phyloP scores from a whole-genome alignment of 2,888 invertebrate species.

The Physocephala rufipes region DNA sequence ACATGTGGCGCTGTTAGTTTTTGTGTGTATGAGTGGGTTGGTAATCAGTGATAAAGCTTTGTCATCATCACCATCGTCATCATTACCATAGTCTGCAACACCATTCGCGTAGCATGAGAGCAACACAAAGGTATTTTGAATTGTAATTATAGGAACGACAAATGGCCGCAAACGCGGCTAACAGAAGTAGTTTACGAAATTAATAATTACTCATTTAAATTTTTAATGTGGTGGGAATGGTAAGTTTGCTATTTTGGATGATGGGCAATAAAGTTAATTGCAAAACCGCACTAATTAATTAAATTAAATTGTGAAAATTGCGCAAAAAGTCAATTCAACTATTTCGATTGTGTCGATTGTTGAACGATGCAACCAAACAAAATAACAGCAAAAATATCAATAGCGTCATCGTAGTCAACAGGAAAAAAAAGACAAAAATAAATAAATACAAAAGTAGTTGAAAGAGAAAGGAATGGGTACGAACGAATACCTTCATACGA shows the following conservation, averaged over 20 bases:
- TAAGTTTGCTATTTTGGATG: no score
- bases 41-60: no score
- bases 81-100: no score
- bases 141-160: slow-evolving; percentile 17
- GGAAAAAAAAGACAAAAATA: background rate
- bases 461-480: background rate
- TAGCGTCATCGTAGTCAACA: slow-evolving; percentile 8
- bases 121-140: background rate
- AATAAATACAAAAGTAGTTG: background rate
- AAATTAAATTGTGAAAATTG: slow-evolving; percentile 53
- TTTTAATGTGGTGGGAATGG: slow-evolving; percentile 26
- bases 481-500: no score
- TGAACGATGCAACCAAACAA: slow-evolving; percentile 7
- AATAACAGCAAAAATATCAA: no score
- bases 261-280: slow-evolving; percentile 63
- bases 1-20: no score
- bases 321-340: background rate
- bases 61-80: no score
- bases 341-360: background rate
- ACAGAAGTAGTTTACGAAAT: background rate
- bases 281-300: slow-evolving; percentile 64
- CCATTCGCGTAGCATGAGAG: slow-evolving; percentile 8
- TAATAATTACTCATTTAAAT: slow-evolving; percentile 29
- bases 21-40: no score
- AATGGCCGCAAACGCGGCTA: background rate